Percentiles rank a stretch among this genome's conserved stretches.
Evolutionary conservation across 2,888 invertebrate species (phyloP).

Genomic region (Achlya flavicornis): DNA sequence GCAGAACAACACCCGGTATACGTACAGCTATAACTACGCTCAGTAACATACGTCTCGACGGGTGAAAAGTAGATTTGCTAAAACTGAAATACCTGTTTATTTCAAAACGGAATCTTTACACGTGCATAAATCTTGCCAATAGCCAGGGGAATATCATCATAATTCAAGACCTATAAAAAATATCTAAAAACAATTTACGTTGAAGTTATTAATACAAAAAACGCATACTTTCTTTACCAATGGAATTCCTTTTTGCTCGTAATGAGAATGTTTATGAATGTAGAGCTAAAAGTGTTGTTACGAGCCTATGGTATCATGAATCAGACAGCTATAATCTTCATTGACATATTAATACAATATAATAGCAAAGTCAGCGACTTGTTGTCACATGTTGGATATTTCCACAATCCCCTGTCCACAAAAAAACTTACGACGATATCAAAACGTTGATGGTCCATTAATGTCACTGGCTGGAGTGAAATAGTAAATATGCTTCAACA

Average conservation of each 20-base stretch:
- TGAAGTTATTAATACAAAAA: no score
- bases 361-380: constrained; percentile 6
- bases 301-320: constrained; percentile 1
- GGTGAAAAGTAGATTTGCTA: neutral
- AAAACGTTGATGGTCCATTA: constrained; percentile 59
- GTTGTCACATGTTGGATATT: constrained; percentile 25
- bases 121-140: constrained; percentile 1
- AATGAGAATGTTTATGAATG: neutral
- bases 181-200: neutral
- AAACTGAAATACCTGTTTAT: neutral
- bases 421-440: constrained; percentile 42
- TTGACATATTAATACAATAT: constrained; percentile 4
- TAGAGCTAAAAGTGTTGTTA: neutral
- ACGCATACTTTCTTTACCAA: no score
- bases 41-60: neutral
- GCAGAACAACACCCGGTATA: no score
- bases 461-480: constrained; percentile 53
- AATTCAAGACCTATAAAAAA: neutral
- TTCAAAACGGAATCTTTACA: neutral
- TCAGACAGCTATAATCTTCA: constrained; percentile 1
- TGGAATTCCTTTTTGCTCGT: no score
- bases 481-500: constrained; percentile 45
- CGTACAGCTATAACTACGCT: neutral
- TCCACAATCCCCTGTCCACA: constrained; percentile 42
- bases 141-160: neutral